These are phyloP conservation scores for Phalacrocorax aristotelis DNA, from an alignment of 2,113 vertebrate genomes.

Conservation along the genomic window DNA sequence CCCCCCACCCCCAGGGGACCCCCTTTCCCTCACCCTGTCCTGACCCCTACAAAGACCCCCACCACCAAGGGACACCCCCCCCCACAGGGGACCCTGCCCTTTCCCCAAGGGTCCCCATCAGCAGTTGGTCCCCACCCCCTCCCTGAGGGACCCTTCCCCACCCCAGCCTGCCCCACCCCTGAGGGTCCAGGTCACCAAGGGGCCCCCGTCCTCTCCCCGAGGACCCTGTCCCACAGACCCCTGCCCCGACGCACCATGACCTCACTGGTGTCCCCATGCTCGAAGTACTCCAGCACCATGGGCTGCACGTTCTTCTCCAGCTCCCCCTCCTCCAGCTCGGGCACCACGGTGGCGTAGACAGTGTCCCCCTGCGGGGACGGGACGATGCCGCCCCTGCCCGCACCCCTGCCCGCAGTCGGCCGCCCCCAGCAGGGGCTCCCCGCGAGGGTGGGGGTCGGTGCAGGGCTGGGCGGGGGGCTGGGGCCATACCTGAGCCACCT, in stretches of 20 bases:
- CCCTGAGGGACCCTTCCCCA: neutral
- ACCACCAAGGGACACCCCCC: no score
- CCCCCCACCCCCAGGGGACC: no score
- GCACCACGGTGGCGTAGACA: constrained; percentile 83
- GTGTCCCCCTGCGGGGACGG: constrained; percentile 76
- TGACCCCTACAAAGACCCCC: neutral
- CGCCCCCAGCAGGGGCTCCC: neutral
- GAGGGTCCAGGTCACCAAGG: neutral
- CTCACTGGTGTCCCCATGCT: constrained; percentile 87
- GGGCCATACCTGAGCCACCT: constrained; percentile 79
- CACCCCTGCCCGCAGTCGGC: no score
- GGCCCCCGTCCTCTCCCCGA: neutral
- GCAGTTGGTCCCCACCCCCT: neutral
- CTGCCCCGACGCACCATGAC: constrained; percentile 74
- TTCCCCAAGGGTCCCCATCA: neutral
- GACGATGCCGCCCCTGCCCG: neutral
- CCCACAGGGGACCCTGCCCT: neutral
- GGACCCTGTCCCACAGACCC: neutral
- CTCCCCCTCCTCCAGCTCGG: constrained; percentile 81
- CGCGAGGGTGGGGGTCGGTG: no score
- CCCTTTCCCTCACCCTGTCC: no score
- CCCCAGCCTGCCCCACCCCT: no score
- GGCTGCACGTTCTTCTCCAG: constrained; percentile 85
- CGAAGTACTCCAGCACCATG: constrained; percentile 86
- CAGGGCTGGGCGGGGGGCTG: no score